Evolutionary conservation across 2,113 vertebrate species (phyloP).

Genomic region (Collichthys lucidus): DNA sequence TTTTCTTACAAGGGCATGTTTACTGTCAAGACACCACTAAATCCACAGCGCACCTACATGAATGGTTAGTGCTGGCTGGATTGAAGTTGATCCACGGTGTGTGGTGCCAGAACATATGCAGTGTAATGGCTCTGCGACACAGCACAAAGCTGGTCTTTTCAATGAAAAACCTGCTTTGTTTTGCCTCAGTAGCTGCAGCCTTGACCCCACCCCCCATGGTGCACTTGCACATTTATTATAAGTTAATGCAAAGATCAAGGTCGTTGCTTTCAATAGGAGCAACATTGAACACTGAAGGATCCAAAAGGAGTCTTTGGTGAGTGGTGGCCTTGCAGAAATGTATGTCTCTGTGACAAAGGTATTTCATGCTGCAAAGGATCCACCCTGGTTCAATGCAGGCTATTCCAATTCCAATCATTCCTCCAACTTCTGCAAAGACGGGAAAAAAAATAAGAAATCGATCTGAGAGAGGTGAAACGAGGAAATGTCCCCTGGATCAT

Average conservation of each 20-base stretch:
- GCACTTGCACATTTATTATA: constrained; percentile 31
- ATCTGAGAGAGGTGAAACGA: constrained; percentile 36
- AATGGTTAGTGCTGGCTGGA: constrained; percentile 3
- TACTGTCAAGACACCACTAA: constrained; percentile 4
- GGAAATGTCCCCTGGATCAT: constrained; percentile 54
- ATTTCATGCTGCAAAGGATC: constrained; percentile 25
- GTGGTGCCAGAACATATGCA: background rate
- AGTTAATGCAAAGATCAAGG: constrained; percentile 52
- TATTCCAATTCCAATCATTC: constrained; percentile 57
- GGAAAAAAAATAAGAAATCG: constrained; percentile 63
- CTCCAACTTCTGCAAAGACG: constrained; percentile 54
- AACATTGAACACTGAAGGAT: constrained; percentile 14
- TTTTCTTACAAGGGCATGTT: constrained; percentile 17
- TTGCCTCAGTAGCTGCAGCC: constrained; percentile 17
- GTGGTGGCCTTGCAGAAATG: constrained; percentile 27
- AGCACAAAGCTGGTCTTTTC: constrained; percentile 5
- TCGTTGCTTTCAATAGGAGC: background rate
- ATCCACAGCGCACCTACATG: background rate
- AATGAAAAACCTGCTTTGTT: constrained; percentile 20
- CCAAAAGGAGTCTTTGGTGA: constrained; percentile 9
- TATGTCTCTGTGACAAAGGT: constrained; percentile 52
- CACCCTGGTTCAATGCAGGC: constrained; percentile 25
- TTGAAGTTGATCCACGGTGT: background rate
- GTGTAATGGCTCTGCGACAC: background rate
- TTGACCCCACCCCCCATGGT: background rate